Percentiles rank a stretch among this genome's conserved stretches.
Evolutionary conservation across 2,797 vertebrate genomes (phyloP).

Genomic region (Pseudochaenichthys georgianus): DNA sequence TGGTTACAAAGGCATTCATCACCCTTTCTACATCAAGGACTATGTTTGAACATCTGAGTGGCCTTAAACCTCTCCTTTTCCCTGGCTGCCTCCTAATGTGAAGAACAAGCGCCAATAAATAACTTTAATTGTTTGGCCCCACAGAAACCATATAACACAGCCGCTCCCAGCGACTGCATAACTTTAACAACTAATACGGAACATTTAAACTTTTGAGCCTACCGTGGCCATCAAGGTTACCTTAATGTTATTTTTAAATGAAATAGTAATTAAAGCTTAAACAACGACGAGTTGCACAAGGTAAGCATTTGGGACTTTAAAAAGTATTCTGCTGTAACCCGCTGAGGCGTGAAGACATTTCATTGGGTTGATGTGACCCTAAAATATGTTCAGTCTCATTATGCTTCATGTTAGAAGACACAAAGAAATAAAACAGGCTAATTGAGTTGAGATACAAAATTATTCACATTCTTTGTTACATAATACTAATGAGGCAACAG

Average conservation of each 20-base stretch:
- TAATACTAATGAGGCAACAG: constrained; percentile 37
- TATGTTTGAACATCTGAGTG: neutral
- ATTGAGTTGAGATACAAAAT: constrained; percentile 47
- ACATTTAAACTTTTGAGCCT: neutral
- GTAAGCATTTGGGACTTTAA: constrained; percentile 34
- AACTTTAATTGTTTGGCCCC: neutral
- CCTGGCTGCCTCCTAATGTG: too few relatives aligned
- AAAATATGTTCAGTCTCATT: constrained; percentile 56
- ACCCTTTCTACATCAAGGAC: too few relatives aligned
- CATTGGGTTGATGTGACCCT: constrained; percentile 52
- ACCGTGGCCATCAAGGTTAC: neutral
- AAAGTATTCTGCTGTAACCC: constrained; percentile 38
- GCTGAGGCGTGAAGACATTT: constrained; percentile 49
- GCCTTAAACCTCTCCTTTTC: neutral
- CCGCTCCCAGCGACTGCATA: neutral
- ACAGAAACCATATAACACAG: neutral
- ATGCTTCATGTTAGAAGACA: constrained; percentile 33
- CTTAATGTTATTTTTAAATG: constrained; percentile 25
- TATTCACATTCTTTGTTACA: constrained; percentile 36
- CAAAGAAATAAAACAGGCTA: constrained; percentile 45
- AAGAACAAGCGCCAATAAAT: neutral
- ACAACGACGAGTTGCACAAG: constrained; percentile 22
- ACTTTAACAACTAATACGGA: neutral
- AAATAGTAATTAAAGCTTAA: constrained; percentile 38
- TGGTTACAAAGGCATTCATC: too few relatives aligned